Conservation (phyloP, 1,140 invertebrate genomes). For the Aphelinus certus region DNA sequence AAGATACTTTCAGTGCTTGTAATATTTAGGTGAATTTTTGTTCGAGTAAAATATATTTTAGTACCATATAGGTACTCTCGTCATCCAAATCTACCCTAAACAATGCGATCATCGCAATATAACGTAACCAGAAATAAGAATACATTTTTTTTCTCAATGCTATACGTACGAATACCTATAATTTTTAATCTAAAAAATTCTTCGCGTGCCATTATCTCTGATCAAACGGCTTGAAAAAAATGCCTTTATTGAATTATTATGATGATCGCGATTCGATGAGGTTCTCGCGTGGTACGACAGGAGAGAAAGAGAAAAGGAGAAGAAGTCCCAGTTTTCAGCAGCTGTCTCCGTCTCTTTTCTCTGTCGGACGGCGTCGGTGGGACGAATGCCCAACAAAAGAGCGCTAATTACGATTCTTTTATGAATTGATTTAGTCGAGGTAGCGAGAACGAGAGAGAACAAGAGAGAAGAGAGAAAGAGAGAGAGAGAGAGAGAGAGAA, state of each 20-base stretch:
- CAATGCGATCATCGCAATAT: no score
- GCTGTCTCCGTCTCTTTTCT: constrained; percentile 7
- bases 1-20: no score
- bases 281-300: background rate
- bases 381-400: constrained; percentile 51
- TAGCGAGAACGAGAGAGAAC: background rate
- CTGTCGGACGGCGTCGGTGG: no score
- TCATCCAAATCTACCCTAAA: no score
- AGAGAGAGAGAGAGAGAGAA: no score
- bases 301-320: constrained; percentile 42
- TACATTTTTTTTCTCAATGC: no score
- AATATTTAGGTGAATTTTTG: no score
- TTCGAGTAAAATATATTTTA: no score
- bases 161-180: background rate
- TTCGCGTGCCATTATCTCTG: background rate
- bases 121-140: no score
- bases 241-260: constrained; percentile 19
- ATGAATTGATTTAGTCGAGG: constrained; percentile 60
- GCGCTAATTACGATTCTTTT: constrained; percentile 62
- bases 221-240: background rate
- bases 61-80: no score
- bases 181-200: constrained; percentile 22
- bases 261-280: constrained; percentile 16
- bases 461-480: no score
- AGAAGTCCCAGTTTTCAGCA: constrained; percentile 51